Conservation (phyloP, 2,113 vertebrate species). For the Coreoperca whiteheadi region DNA sequence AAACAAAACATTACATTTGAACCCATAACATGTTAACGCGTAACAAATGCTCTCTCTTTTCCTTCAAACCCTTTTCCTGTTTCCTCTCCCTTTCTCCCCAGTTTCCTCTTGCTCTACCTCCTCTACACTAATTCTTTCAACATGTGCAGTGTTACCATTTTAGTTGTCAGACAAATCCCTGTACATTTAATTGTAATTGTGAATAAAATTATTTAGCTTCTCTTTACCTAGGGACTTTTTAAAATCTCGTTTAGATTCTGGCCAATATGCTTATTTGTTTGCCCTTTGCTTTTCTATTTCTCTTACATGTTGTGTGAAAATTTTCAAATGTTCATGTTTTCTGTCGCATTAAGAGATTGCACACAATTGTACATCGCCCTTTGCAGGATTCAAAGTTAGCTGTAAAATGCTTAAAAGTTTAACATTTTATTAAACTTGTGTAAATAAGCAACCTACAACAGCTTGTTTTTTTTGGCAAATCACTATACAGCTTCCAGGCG, state of each 20-base stretch:
- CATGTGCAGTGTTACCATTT: slow-evolving; percentile 26
- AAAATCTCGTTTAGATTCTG: not conserved
- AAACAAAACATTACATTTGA: slow-evolving; percentile 37
- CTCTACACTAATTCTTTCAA: slow-evolving; percentile 53
- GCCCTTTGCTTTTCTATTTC: too few species aligned
- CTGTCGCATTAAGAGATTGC: not conserved
- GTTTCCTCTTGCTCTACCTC: slow-evolving; percentile 3
- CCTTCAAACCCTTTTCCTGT: slow-evolving; percentile 31
- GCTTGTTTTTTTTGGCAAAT: not conserved
- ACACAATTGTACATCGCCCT: not conserved
- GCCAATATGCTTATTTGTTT: not conserved
- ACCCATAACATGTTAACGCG: slow-evolving; percentile 33
- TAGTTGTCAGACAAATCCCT: slow-evolving; percentile 1
- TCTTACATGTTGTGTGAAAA: not conserved
- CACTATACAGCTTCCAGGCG: too few species aligned
- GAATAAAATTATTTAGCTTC: not conserved
- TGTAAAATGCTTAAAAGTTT: not conserved
- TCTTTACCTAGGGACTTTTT: not conserved
- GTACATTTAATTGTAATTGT: not conserved
- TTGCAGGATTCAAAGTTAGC: not conserved
- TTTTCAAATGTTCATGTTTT: not conserved
- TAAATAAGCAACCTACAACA: not conserved
- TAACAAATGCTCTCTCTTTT: slow-evolving; percentile 41
- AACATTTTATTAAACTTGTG: slow-evolving; percentile 3
- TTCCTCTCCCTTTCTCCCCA: slow-evolving; percentile 22